Base-by-base conservation (phyloP, 2,888 invertebrate species). In the Drosophila suboccidentalis region DNA sequence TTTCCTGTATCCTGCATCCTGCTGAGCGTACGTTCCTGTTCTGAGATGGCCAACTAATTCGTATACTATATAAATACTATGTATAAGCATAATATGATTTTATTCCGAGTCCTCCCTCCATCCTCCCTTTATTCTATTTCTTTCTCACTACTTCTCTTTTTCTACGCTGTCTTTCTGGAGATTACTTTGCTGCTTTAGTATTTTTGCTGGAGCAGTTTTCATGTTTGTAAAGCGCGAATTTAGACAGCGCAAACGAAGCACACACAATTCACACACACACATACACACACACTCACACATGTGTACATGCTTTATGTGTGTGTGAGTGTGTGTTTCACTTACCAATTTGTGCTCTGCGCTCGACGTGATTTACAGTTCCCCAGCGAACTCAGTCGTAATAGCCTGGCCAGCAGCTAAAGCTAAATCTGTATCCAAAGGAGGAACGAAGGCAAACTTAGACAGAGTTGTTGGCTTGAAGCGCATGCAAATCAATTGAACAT, bases 401-500 rank as follows among this genome's bases (percentile, higher is more conserved):
- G 78, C 44, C 38, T 15, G 47, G 55, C 54, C 38, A 44, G 19
- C 38, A 44, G 26, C 34, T 32, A 22, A 29, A 58, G 26, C 26
- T 4, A 22, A 22, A 22, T 22, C 22, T 4, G 22, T 4, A 3
- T 22, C 22, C 26, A 26, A 26, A 26, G 26, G 38, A 38, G 26
- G 32, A 47, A 17, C 17, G 43, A 36, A 26, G 17, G 34, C 46
- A 34, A 58, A 59, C 54, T n/a, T 55, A 47, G 47, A 58, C 61
- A 36, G 34, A 55, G 54, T 55, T 57, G 54, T 53, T 57, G 46
- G 53, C 61, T 68, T 41, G 53, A 67, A 70, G 63, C 50, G 61
- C 75, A 83, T 81, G 87, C 84, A 86, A 85, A 86, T 87, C 85
- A 87, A 86, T 86, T 85, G 87, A 87, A 80, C 85, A 82, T 74